Evolutionary conservation across 2,888 invertebrate genomes (phyloP).

Genomic region (Crioceris asparagi): DNA sequence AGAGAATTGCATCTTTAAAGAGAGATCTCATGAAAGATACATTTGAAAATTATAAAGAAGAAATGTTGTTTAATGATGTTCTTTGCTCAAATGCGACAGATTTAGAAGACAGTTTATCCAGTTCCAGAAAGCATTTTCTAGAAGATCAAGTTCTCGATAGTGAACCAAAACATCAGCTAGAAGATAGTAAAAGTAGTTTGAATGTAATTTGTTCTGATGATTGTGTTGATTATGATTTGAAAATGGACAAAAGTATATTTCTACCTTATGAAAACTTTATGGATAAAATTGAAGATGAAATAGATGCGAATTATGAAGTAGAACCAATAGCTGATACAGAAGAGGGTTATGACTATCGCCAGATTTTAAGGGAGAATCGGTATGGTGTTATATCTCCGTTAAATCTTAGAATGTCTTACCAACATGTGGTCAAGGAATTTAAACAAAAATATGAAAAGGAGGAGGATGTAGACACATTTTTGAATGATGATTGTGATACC

Average conservation of each 20-base stretch:
- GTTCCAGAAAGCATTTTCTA: too few species aligned
- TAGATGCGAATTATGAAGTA: not conserved
- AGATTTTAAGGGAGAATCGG: conserved; percentile 21
- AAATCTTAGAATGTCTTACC: conserved; percentile 19
- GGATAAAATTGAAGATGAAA: conserved; percentile 1
- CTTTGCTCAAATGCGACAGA: conserved; percentile 13
- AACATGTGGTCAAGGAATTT: conserved; percentile 25
- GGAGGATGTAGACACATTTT: conserved; percentile 9
- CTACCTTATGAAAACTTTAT: too few species aligned
- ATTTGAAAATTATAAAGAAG: not conserved
- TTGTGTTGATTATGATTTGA: too few species aligned
- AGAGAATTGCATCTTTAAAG: not conserved
- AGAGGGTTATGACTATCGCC: conserved; percentile 11
- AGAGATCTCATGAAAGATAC: not conserved
- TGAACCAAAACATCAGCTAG: too few species aligned
- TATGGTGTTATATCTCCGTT: conserved; percentile 21
- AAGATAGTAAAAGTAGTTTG: too few species aligned
- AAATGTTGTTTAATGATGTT: conserved; percentile 18
- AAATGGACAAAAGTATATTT: too few species aligned
- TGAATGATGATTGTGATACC: too few species aligned
- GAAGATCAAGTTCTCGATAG: too few species aligned
- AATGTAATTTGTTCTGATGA: too few species aligned
- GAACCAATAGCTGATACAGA: conserved; percentile 1
- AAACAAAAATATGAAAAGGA: conserved; percentile 19
- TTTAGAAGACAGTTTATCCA: too few species aligned